Percentiles rank a stretch among this genome's conserved stretches.
These are phyloP conservation scores for Scomber scombrus DNA, from an alignment of 2,113 vertebrate species.

Conservation along the genomic window DNA sequence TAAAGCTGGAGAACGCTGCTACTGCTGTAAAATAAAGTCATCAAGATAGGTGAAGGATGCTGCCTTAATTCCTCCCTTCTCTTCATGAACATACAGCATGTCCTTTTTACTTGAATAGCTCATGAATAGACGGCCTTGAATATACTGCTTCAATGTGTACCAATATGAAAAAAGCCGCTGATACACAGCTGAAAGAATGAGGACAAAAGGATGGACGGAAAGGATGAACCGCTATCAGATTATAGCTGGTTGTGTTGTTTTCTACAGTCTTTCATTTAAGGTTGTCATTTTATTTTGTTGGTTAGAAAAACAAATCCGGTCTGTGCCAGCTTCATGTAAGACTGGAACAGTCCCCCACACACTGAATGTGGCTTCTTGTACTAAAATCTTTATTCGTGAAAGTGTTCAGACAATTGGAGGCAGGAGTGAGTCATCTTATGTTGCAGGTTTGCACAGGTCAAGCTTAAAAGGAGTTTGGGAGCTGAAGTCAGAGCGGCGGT, in stretches of 20 bases:
- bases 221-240: conserved; percentile 24
- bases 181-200: conserved; percentile 56
- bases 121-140: conserved; percentile 36
- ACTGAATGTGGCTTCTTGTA: neutral
- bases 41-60: neutral
- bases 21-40: conserved; percentile 24
- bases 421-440: neutral
- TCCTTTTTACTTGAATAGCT: conserved; percentile 1
- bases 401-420: neutral
- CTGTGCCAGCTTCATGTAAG: neutral
- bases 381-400: conserved; percentile 23
- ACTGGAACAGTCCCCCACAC: neutral
- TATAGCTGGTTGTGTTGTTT: conserved; percentile 4
- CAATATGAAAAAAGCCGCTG: conserved; percentile 41
- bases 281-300: neutral
- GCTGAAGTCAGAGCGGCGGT: neutral
- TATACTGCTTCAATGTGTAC: conserved; percentile 31
- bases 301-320: neutral
- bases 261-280: neutral
- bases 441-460: neutral
- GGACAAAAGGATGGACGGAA: conserved; percentile 50
- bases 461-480: neutral
- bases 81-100: conserved; percentile 1
- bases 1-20: conserved; percentile 20
- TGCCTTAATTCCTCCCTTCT: neutral